Evolutionary conservation across 2,797 vertebrate species (phyloP).

Genomic region (Uromys caudimaculatus): DNA sequence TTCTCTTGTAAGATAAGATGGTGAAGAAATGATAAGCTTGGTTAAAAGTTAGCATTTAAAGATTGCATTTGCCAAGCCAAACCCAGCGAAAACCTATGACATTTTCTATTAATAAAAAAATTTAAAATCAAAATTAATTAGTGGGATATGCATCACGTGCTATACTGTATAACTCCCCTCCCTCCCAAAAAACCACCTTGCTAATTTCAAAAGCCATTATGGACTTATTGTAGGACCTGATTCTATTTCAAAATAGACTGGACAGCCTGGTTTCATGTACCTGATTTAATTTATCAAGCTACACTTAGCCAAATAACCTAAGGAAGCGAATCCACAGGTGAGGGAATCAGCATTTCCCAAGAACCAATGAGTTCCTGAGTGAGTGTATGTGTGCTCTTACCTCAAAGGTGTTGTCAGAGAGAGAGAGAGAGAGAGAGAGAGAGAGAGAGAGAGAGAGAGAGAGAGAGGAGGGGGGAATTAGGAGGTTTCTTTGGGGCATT

Average conservation of each 20-base stretch:
- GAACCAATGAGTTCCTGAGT: slow-evolving; percentile 37
- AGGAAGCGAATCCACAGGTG: slow-evolving; percentile 19
- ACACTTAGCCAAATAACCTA: slow-evolving; percentile 48
- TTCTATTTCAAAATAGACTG: slow-evolving; percentile 11
- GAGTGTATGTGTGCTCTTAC: background rate
- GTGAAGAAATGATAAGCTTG: background rate
- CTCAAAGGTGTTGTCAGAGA: slow-evolving; percentile 4
- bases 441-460: background rate
- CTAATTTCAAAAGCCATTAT: background rate
- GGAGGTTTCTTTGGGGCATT: background rate
- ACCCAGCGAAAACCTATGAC: slow-evolving; percentile 2
- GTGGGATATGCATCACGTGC: background rate
- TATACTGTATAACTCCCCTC: background rate
- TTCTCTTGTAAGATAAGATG: background rate
- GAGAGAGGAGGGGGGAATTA: background rate
- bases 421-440: background rate
- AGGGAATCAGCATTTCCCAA: slow-evolving; percentile 39
- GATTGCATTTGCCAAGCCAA: background rate
- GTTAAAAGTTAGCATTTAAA: background rate
- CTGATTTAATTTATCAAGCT: slow-evolving; percentile 53
- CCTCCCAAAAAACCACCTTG: background rate
- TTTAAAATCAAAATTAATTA: slow-evolving; percentile 26
- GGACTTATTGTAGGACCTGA: slow-evolving; percentile 16
- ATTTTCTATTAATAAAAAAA: no score
- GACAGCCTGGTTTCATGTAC: background rate